Conservation (phyloP, 2,797 vertebrate genomes). For the Pygocentrus nattereri region DNA sequence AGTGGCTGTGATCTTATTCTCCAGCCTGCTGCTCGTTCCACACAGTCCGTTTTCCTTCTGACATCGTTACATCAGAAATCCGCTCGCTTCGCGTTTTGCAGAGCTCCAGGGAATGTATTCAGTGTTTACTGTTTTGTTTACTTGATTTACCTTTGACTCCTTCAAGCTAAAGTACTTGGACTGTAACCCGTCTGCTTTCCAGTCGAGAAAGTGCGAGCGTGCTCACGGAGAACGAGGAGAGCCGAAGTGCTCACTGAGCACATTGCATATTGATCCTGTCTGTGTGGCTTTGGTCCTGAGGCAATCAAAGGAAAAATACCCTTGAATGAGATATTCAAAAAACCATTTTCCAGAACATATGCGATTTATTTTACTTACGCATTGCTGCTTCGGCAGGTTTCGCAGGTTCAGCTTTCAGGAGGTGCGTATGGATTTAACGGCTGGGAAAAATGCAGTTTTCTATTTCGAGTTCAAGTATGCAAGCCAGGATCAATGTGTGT, state of each 20-base stretch:
- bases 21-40: too few species aligned
- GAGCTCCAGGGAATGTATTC: neutral
- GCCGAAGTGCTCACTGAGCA: neutral
- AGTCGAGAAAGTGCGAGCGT: neutral
- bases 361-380: constrained; percentile 9
- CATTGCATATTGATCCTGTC: constrained; percentile 6
- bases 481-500: neutral
- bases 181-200: neutral
- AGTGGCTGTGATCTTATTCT: too few species aligned
- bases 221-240: neutral
- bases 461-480: neutral
- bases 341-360: constrained; percentile 9
- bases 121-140: neutral
- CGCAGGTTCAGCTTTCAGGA: neutral
- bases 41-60: too few species aligned
- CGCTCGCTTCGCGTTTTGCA: neutral
- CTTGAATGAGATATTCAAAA: constrained; percentile 14
- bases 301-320: constrained; percentile 8
- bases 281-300: neutral
- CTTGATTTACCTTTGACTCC: neutral
- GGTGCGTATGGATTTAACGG: neutral
- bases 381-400: neutral
- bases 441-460: neutral
- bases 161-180: neutral
- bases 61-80: too few species aligned